These are phyloP conservation scores for Tenthredo mesomela DNA, from an alignment of 2,888 invertebrate genomes.

Conservation along the genomic window DNA sequence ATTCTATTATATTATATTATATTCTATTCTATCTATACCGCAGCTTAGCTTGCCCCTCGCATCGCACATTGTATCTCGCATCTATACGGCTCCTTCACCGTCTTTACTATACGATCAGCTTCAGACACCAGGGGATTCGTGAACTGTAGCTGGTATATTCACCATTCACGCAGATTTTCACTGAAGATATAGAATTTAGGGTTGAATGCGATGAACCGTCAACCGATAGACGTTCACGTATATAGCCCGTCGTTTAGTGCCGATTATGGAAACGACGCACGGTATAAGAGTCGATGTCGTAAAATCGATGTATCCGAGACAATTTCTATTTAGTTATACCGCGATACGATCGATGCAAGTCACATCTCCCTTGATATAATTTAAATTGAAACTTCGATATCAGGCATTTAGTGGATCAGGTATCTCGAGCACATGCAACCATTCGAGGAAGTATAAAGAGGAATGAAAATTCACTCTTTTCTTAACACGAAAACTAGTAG, in stretches of 20 bases:
- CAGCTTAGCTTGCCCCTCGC: slow-evolving; percentile 22
- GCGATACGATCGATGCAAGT: neutral
- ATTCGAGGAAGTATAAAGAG: neutral
- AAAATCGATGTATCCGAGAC: neutral
- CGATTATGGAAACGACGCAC: slow-evolving; percentile 2
- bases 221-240: slow-evolving; percentile 3
- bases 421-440: neutral
- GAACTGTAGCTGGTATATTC: slow-evolving; percentile 2
- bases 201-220: slow-evolving; percentile 18
- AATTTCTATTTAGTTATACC: neutral
- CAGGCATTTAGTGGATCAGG: neutral
- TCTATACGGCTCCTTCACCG: slow-evolving; percentile 15
- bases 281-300: neutral
- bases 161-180: neutral
- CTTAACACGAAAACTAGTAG: too few relatives aligned
- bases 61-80: slow-evolving; percentile 36
- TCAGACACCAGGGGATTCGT: slow-evolving; percentile 26
- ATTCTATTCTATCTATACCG: slow-evolving; percentile 33
- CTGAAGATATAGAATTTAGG: slow-evolving; percentile 16
- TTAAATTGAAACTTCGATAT: neutral
- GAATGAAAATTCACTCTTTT: too few relatives aligned
- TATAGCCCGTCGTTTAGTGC: neutral
- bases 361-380: neutral
- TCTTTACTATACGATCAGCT: slow-evolving; percentile 6
- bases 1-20: neutral